Conservation (phyloP, 2,113 vertebrate species). For the Grammomys dolichurus region DNA sequence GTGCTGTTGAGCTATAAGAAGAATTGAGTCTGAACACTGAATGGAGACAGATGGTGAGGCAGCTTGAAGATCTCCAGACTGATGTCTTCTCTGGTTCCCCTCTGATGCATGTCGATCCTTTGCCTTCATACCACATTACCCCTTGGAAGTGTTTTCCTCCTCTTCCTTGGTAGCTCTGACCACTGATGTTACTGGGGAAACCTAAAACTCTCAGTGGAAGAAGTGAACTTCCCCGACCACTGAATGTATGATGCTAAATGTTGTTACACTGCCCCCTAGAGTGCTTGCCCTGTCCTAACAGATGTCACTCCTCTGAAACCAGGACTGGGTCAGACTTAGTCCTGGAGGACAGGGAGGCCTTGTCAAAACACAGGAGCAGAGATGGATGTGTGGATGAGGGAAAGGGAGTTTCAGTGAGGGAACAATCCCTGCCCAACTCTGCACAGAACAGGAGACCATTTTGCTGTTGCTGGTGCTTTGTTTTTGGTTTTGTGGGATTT, state of each 20-base stretch:
- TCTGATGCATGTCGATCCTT: neutral
- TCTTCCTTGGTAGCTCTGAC: neutral
- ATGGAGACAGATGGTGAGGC: neutral
- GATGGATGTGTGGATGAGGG: rapidly evolving
- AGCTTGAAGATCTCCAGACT: neutral
- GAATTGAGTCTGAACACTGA: neutral
- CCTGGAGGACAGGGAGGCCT: neutral
- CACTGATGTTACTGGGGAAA: neutral
- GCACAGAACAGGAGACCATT: neutral
- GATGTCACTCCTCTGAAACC: neutral
- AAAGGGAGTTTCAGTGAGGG: neutral
- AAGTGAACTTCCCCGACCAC: neutral
- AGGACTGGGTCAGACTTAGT: neutral
- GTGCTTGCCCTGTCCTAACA: neutral
- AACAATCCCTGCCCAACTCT: too few relatives aligned
- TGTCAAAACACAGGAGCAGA: neutral
- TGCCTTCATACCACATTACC: neutral
- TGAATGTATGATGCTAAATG: neutral
- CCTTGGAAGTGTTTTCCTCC: neutral
- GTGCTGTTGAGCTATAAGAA: neutral
- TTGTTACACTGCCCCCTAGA: neutral
- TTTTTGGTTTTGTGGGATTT: neutral
- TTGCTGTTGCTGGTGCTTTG: neutral
- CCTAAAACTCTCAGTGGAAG: neutral
- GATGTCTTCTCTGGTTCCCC: neutral